These are phyloP conservation scores for Scolopax rusticola DNA, from an alignment of 2,797 vertebrate species.

Conservation along the genomic window DNA sequence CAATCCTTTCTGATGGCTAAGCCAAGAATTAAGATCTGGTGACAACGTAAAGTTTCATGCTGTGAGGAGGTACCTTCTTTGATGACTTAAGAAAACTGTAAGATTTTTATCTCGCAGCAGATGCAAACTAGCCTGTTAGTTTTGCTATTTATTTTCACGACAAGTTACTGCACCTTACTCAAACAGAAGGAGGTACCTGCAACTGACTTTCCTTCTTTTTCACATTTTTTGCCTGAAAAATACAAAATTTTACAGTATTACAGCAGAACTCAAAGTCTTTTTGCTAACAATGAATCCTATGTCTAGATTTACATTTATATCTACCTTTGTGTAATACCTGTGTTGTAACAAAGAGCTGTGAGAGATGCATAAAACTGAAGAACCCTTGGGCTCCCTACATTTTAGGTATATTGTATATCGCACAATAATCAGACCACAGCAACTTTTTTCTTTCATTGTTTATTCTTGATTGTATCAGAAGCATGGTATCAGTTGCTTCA, in stretches of 20 bases:
- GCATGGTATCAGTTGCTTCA: neutral
- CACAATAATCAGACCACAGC: neutral
- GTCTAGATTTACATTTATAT: neutral
- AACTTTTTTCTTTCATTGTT: neutral
- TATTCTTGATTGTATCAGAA: neutral
- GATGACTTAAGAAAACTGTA: neutral
- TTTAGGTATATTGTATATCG: neutral
- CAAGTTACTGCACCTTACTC: neutral
- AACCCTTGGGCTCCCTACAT: neutral
- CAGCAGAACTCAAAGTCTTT: neutral
- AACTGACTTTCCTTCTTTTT: neutral
- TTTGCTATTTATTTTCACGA: neutral
- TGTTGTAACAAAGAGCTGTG: neutral
- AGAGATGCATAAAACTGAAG: neutral
- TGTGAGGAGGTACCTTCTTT: neutral
- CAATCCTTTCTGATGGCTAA: neutral
- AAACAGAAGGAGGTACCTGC: neutral
- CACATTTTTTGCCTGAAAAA: neutral
- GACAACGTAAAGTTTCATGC: neutral
- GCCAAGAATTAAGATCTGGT: neutral
- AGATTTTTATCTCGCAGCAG: neutral
- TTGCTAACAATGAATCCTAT: neutral
- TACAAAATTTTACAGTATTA: neutral
- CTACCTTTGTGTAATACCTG: neutral
- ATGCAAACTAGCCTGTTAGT: neutral